Evolutionary conservation across 2,888 invertebrate genomes (phyloP).

Genomic region (Iselma pallidipennis): DNA sequence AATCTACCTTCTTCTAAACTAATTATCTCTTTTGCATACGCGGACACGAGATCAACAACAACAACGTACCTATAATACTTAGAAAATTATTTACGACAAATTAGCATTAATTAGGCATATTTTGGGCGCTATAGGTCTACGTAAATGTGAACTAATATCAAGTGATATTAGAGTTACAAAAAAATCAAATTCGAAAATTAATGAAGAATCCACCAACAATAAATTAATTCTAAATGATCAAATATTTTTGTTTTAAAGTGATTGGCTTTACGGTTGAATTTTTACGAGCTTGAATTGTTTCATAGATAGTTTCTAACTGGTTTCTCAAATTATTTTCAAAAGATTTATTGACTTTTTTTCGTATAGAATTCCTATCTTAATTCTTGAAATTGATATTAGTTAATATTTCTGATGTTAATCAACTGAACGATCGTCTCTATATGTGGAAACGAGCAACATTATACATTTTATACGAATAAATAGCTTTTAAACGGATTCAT

Average conservation of each 20-base stretch:
- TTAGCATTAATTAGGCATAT: neutral
- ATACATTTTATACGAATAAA: neutral
- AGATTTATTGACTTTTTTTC: neutral
- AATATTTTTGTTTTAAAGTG: no score
- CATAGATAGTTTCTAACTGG: no score
- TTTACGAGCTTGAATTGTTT: neutral
- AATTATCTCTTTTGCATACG: conserved; percentile 18
- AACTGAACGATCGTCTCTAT: neutral
- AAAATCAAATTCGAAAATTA: no score
- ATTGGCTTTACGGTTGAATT: neutral
- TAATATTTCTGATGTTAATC: neutral
- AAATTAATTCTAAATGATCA: no score
- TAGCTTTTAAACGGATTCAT: neutral
- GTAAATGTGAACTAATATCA: neutral
- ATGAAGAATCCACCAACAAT: no score
- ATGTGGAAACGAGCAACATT: neutral
- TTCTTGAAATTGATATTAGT: no score
- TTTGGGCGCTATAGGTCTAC: neutral
- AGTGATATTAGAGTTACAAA: no score
- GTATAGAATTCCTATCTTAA: no score
- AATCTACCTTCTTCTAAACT: conserved; percentile 22
- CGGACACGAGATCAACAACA: neutral
- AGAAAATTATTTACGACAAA: neutral
- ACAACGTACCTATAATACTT: neutral
- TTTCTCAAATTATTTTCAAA: no score